A percentile compares a stretch with the other conserved stretches of the same genome.
Evolutionary conservation across 2,797 vertebrate genomes (phyloP).

Genomic region (Sebastes taczanowskii): DNA sequence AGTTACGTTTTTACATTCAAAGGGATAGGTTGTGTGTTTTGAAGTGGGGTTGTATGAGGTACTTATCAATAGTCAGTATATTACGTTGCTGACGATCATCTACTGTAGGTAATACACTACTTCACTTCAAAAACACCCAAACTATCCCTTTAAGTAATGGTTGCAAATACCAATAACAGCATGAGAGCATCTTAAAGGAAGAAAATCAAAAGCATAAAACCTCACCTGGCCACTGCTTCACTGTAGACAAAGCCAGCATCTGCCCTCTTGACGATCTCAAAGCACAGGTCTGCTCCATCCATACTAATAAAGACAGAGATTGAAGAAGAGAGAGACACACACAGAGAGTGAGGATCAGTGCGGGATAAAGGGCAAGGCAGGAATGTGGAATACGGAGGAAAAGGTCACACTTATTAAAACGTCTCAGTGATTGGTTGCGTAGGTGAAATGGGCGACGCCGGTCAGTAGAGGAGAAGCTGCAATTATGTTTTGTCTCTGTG

Average conservation of each 20-base stretch:
- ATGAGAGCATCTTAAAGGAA: neutral
- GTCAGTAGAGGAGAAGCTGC: slow-evolving; percentile 7
- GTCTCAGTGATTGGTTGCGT: slow-evolving; percentile 13
- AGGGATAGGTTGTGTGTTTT: neutral
- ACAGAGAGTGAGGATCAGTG: slow-evolving; percentile 14
- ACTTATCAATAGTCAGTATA: neutral
- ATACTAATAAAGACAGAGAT: slow-evolving; percentile 75
- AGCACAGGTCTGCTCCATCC: slow-evolving; percentile 97
- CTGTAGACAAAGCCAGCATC: slow-evolving; percentile 99
- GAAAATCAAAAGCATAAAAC: slow-evolving; percentile 48
- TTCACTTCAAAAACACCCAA: neutral
- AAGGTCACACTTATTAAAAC: slow-evolving; percentile 59
- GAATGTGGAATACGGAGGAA: slow-evolving; percentile 16
- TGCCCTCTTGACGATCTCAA: slow-evolving; percentile 97
- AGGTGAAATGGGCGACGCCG: slow-evolving; percentile 1
- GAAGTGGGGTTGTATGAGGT: neutral
- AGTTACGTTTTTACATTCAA: too few relatives aligned
- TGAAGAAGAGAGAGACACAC: neutral
- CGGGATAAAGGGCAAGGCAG: slow-evolving; percentile 33
- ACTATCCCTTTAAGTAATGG: neutral
- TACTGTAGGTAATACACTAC: too few relatives aligned
- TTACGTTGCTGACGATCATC: too few relatives aligned
- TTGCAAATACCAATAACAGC: neutral
- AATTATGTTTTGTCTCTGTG: neutral
- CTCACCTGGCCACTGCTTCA: slow-evolving; percentile 97